Conservation (phyloP, 2,113 vertebrate genomes). For the Oryctolagus cuniculus region mOryCun1.1 NC_091439.1:78885001-78885500, state of each 20-base stretch:
- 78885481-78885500: neutral
- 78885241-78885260: neutral
- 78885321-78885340: neutral
- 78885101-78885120: neutral
- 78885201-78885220: neutral
- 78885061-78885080: neutral
- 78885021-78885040: too few species aligned
- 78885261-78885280: neutral
- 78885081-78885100: neutral
- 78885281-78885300: too few species aligned
- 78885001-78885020: neutral
- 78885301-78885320: neutral
- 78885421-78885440: neutral
- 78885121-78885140: neutral
- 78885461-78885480: neutral
- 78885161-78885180: too few species aligned
- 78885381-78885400: neutral
- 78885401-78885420: neutral
- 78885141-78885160: neutral
- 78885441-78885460: neutral
- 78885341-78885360: neutral
- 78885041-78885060: neutral
- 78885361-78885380: neutral
- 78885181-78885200: neutral
- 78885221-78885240: neutral